Evolutionary conservation across 2,888 invertebrate genomes (phyloP), one percentile per base, ranked within the genome.

Genomic region (Xestia xanthographa): DNA sequence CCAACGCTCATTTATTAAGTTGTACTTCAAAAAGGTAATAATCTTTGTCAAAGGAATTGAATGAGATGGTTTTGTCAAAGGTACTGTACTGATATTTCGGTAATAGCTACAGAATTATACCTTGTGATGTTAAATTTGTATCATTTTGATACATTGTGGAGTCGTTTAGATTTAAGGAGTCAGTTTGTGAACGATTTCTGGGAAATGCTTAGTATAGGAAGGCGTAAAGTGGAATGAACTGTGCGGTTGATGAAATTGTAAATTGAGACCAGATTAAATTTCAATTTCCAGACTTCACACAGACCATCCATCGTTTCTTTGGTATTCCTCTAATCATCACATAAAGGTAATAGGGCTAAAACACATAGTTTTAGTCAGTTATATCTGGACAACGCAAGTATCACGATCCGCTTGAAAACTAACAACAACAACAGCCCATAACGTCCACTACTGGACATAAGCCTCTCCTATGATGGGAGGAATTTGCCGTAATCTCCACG

Each of bases 21-120:
- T 72, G 67, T 75, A 71, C 62, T 68, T 75, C 76, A 79, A 76
- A 82, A 84, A 85, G 83, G 75, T 85, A 86, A 86, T 86, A 83
- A 83, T 83, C 78, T 85, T 82, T 72, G 50, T 77, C 79, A 86
- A 85, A 83, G 75, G 63, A 69, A 41, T 58, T 41, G 60, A 84
- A 86, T 75, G 67, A 73, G 72, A 70, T 26, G 60, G 72, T 50
- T 77, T 77, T 75, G 66, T 84, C 77, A 83, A 80, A 80, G 79
- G 77, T 41, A 65, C n/a, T 22, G 45, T 34, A 26, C 5, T 65
- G 67, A 79, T 80, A 71, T 84, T 80, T 68, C 56, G 17, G 53
- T 75, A 74, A 77, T 48, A 53, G 34, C 50, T 63, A 56, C 69
- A 53, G 50, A 63, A 66, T 69, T 75, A 29, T 81, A 65, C 65